Percentiles rank a stretch among this genome's conserved stretches.
Evolutionary conservation across 2,113 vertebrate genomes (phyloP).

Genomic region (Etheostoma cragini): DNA sequence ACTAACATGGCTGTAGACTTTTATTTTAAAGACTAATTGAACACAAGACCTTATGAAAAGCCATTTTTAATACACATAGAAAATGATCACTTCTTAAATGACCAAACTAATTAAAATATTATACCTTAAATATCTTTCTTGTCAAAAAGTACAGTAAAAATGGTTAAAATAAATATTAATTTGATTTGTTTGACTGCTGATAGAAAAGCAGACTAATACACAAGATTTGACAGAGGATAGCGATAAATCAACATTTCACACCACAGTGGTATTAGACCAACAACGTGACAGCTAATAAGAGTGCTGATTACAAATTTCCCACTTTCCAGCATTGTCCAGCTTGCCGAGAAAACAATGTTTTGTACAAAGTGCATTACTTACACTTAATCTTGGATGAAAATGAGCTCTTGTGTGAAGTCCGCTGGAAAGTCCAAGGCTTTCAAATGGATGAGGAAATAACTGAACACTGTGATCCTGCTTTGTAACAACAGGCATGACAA

Average conservation of each 20-base stretch:
- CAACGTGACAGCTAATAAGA: constrained; percentile 26
- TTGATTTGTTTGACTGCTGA: constrained; percentile 60
- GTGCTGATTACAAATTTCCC: constrained; percentile 32
- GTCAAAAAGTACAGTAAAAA: constrained; percentile 69
- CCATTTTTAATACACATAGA: constrained; percentile 73
- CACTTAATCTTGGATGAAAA: constrained; percentile 43
- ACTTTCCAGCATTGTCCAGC: constrained; percentile 26
- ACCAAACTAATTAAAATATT: constrained; percentile 55
- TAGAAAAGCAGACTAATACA: constrained; percentile 43
- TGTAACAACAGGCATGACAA: constrained; percentile 9
- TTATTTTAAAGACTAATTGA: constrained; percentile 14
- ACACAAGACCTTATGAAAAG: constrained; percentile 58
- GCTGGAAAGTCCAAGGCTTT: constrained; percentile 50
- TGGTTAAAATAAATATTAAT: constrained; percentile 80
- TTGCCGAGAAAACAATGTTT: constrained; percentile 45
- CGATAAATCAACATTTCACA: constrained; percentile 36
- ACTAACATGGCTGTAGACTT: background rate
- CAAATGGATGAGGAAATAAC: constrained; percentile 22
- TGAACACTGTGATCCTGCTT: constrained; percentile 19
- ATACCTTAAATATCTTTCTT: constrained; percentile 37
- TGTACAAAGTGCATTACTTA: constrained; percentile 69
- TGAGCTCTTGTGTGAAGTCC: constrained; percentile 8
- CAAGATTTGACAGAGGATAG: constrained; percentile 19
- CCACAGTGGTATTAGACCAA: constrained; percentile 47
- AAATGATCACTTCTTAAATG: constrained; percentile 57